Percentiles rank a stretch among this genome's conserved stretches.
phyloP scores from a whole-genome alignment of 2,113 vertebrate genomes.

The Crotalus tigris region DNA sequence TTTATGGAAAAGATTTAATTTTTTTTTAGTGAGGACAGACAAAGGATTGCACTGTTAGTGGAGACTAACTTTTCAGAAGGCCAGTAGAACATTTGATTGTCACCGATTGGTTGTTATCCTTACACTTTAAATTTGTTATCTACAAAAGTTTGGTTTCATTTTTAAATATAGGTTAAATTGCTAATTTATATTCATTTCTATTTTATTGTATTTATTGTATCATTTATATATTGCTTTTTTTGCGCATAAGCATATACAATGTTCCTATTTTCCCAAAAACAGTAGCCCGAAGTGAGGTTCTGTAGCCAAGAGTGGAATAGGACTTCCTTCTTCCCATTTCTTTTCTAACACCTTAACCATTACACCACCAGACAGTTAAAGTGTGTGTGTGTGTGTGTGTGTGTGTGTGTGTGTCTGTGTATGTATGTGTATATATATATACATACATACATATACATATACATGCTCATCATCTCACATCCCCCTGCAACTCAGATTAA shows the following conservation, averaged over 20 bases:
- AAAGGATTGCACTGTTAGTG: neutral
- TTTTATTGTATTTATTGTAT: neutral
- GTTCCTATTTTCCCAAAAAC: neutral
- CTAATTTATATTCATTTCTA: neutral
- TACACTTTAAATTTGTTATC: neutral
- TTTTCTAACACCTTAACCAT: neutral
- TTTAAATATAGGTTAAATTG: neutral
- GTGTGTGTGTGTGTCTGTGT: no score
- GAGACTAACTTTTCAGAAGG: neutral
- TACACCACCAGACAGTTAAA: neutral
- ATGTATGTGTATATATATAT: no score
- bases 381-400: neutral
- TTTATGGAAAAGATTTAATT: neutral
- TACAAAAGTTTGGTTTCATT: neutral
- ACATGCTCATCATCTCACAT: no score
- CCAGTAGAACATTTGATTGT: neutral
- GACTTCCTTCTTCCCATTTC: neutral
- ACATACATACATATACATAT: no score
- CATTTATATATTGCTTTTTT: neutral
- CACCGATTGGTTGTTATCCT: neutral
- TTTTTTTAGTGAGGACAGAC: neutral
- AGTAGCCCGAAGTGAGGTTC: neutral
- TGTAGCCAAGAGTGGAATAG: neutral
- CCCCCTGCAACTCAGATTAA: no score
- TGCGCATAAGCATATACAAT: neutral